Conservation (phyloP, 1,140 invertebrate species). For the Psilanteris sp. region DNA sequence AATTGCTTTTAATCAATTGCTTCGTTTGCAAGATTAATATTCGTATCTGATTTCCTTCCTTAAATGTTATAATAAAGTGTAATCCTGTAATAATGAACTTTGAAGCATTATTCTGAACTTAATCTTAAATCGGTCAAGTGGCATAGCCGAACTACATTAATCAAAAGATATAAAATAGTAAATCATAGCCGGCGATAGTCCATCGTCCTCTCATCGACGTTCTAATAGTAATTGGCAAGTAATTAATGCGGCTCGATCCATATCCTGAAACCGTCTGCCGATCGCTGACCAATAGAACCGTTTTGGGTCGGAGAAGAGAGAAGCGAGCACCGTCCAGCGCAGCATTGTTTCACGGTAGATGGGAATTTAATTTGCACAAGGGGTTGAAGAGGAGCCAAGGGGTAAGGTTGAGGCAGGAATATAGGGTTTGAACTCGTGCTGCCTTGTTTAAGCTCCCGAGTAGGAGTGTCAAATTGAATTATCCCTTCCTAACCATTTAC, state of each 20-base stretch:
- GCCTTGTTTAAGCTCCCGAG: conserved; percentile 78
- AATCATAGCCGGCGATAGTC: neutral
- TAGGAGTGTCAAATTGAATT: conserved; percentile 80
- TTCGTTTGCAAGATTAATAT: neutral
- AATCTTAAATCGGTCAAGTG: too few species aligned
- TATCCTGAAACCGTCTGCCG: conserved; percentile 62
- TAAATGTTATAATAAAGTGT: neutral
- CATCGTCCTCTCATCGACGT: conserved; percentile 7
- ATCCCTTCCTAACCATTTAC: conserved; percentile 66
- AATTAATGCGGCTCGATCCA: conserved; percentile 74
- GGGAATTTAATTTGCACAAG: conserved; percentile 79
- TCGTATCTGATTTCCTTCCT: neutral
- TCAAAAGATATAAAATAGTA: conserved; percentile 32
- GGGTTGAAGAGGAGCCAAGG: conserved; percentile 55
- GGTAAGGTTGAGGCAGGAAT: conserved; percentile 32
- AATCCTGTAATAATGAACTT: neutral
- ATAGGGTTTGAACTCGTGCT: conserved; percentile 69
- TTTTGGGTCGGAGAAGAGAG: conserved; percentile 46
- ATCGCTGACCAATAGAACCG: conserved; percentile 67
- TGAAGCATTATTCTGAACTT: too few species aligned
- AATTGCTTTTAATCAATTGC: neutral
- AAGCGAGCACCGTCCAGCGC: conserved; percentile 65
- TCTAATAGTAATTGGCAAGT: conserved; percentile 72
- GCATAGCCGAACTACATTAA: conserved; percentile 11
- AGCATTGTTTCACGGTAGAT: conserved; percentile 79